Percentiles rank a stretch among this genome's conserved stretches.
phyloP scores from a whole-genome alignment of 2,113 vertebrate species.

The Podocnemis expansa region DNA sequence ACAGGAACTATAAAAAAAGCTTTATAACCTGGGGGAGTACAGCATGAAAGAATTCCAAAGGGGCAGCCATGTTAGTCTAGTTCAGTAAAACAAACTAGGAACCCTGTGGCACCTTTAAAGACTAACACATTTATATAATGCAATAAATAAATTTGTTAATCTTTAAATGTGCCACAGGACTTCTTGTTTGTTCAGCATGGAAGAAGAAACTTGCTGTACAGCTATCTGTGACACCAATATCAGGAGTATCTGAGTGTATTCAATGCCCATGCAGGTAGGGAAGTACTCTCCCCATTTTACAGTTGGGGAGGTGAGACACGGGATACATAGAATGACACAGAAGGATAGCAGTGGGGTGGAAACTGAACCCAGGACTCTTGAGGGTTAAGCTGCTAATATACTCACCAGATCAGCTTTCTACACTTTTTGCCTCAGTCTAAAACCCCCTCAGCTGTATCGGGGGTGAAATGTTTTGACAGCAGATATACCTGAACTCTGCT shows the following conservation, averaged over 20 bases:
- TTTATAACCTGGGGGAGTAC: not conserved
- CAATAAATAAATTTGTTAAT: too few species aligned
- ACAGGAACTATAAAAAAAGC: not conserved
- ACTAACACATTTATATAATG: too few species aligned
- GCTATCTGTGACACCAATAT: not conserved
- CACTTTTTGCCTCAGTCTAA: not conserved
- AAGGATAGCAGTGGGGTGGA: not conserved
- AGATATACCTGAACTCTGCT: not conserved
- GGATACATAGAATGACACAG: not conserved
- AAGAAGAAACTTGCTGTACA: not conserved
- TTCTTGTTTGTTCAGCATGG: not conserved
- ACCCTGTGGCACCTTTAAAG: too few species aligned
- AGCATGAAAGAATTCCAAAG: not conserved
- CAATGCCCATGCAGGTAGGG: accelerated
- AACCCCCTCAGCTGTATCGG: not conserved
- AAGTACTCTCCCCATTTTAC: not conserved
- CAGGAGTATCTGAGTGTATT: not conserved
- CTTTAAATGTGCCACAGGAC: too few species aligned
- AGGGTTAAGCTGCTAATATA: not conserved
- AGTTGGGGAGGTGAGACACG: not conserved
- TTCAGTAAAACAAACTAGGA: too few species aligned
- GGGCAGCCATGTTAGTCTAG: too few species aligned
- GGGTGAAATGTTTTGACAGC: accelerated
- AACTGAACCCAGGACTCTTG: not conserved
- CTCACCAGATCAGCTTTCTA: not conserved